A percentile compares a stretch with the other conserved stretches of the same genome.
phyloP scores from a whole-genome alignment of 2,113 vertebrate genomes.

The Ciconia stormi region DNA sequence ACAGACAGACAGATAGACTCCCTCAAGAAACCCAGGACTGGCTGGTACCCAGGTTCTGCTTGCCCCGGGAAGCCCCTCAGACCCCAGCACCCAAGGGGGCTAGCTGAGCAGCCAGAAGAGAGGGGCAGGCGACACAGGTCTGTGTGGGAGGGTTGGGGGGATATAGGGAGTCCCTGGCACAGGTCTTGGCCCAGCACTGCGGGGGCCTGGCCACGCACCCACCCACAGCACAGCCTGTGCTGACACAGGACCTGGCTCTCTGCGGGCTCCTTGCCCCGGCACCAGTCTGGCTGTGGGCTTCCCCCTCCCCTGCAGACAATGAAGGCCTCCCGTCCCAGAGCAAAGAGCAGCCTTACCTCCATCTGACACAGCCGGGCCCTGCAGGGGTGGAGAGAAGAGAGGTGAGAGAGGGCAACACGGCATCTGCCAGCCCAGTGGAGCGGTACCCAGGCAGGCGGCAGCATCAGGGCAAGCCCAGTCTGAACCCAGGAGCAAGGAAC shows the following conservation, averaged over 20 bases:
- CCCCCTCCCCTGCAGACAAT: neutral
- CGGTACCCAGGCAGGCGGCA: neutral
- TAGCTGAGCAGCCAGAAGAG: neutral
- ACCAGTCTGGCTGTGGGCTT: neutral
- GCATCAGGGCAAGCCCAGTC: neutral
- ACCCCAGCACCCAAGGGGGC: neutral
- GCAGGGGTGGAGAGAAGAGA: slow-evolving; percentile 34
- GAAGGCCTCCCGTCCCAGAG: neutral
- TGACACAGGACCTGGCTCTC: neutral
- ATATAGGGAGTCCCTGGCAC: neutral
- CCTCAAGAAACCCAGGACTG: neutral
- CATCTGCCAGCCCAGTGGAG: neutral
- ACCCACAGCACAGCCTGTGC: neutral
- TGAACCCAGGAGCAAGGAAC: neutral
- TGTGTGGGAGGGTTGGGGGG: fast-evolving
- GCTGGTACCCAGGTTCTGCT: neutral
- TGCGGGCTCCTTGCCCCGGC: neutral
- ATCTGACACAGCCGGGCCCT: slow-evolving; percentile 77
- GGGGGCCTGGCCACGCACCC: neutral
- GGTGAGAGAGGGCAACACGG: neutral
- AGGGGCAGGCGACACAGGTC: neutral
- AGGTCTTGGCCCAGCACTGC: neutral
- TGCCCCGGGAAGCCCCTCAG: neutral
- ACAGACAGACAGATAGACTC: neutral
- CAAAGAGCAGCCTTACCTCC: slow-evolving; percentile 72